A percentile compares a stretch with the other conserved stretches of the same genome.
phyloP scores from a whole-genome alignment of 2,113 vertebrate species.

The Cyanocitta stelleri region DNA sequence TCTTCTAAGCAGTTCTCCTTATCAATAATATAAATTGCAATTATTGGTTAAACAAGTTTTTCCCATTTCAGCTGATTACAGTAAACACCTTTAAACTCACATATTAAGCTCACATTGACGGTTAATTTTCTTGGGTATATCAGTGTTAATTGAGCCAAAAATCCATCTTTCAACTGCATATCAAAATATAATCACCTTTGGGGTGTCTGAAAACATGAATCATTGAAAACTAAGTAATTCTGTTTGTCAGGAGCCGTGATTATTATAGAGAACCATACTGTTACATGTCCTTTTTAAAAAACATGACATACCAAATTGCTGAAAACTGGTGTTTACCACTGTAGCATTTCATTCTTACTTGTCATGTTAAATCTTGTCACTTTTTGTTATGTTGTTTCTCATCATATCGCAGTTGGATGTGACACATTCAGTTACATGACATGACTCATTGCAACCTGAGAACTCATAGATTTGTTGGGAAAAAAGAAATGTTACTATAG shows the following conservation, averaged over 20 bases:
- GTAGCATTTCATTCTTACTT: slow-evolving; percentile 45
- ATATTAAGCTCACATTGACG: slow-evolving; percentile 65
- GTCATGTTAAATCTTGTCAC: slow-evolving; percentile 48
- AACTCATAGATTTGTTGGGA: slow-evolving; percentile 15
- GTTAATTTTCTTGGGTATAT: slow-evolving; percentile 66
- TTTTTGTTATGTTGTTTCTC: slow-evolving; percentile 47
- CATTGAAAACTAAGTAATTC: slow-evolving; percentile 43
- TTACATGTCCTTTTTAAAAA: slow-evolving; percentile 40
- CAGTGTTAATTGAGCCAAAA: slow-evolving; percentile 71
- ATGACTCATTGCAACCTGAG: slow-evolving; percentile 39
- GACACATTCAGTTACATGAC: slow-evolving; percentile 44
- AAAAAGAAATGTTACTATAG: slow-evolving; percentile 7
- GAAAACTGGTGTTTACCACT: slow-evolving; percentile 32
- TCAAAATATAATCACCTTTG: slow-evolving; percentile 66
- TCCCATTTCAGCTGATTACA: slow-evolving; percentile 64
- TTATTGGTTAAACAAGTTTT: slow-evolving; percentile 65
- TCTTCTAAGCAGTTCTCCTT: slow-evolving; percentile 57
- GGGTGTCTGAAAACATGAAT: slow-evolving; percentile 46
- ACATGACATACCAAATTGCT: slow-evolving; percentile 43
- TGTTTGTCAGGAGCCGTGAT: slow-evolving; percentile 57
- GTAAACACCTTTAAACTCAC: slow-evolving; percentile 46
- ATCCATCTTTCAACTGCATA: slow-evolving; percentile 66
- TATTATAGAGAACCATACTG: slow-evolving; percentile 50
- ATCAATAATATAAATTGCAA: slow-evolving; percentile 64
- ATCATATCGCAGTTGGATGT: slow-evolving; percentile 37